A percentile compares a stretch with the other conserved stretches of the same genome.
phyloP scores from a whole-genome alignment of 1,140 invertebrate genomes.

The Tetramorium parvispinum region DNA sequence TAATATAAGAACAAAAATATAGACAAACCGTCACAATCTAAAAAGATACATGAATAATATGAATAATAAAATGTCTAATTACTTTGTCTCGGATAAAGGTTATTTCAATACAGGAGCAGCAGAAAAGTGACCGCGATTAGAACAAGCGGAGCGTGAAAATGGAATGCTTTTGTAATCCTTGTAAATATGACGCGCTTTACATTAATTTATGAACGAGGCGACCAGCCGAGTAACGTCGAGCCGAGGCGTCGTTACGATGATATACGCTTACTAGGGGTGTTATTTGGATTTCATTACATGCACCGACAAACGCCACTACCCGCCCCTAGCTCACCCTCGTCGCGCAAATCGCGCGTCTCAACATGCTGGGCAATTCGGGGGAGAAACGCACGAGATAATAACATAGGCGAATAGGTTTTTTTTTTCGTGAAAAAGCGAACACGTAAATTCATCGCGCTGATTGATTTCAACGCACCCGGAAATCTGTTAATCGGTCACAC shows the following conservation, averaged over 20 bases:
- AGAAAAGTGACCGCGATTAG: conserved; percentile 20
- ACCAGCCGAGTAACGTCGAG: conserved; percentile 59
- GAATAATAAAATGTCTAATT: neutral
- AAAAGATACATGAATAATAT: neutral
- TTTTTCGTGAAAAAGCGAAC: neutral
- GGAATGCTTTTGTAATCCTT: conserved; percentile 60
- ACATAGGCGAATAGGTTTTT: neutral
- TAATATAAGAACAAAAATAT: neutral
- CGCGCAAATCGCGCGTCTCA: conserved; percentile 1
- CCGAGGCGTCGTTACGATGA: conserved; percentile 74
- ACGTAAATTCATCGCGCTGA: conserved; percentile 30
- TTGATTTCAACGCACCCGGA: conserved; percentile 28
- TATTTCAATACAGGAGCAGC: neutral
- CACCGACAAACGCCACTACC: conserved; percentile 37
- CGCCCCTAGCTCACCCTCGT: neutral
- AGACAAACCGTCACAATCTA: neutral
- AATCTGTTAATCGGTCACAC: conserved; percentile 43
- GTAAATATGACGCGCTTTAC: conserved; percentile 74
- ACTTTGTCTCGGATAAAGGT: neutral
- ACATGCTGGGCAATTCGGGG: neutral
- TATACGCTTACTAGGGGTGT: conserved; percentile 72
- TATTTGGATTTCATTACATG: conserved; percentile 77
- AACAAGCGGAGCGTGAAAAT: conserved; percentile 36
- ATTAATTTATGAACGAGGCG: conserved; percentile 74
- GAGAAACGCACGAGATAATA: neutral